Percentiles rank a stretch among this genome's conserved stretches.
Evolutionary conservation across 2,797 vertebrate species (phyloP).

Genomic region (Triplophysa yarkandensis): DNA sequence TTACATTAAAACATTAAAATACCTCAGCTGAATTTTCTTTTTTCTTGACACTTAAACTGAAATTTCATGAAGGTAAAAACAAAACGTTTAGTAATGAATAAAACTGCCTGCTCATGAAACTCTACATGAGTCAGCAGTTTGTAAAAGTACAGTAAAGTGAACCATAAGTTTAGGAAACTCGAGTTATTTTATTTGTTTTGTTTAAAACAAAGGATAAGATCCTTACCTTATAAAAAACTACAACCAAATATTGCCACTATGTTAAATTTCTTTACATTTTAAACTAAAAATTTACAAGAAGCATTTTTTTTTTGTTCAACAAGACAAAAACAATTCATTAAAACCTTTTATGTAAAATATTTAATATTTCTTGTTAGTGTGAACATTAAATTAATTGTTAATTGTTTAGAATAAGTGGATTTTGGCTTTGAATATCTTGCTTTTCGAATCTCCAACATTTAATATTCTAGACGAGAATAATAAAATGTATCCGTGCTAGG

Average conservation of each 20-base stretch:
- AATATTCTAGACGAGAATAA: neutral
- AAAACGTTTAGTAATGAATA: neutral
- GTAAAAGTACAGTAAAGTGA: neutral
- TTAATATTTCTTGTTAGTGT: neutral
- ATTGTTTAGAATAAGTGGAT: neutral
- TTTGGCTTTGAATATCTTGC: neutral
- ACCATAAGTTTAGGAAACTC: neutral
- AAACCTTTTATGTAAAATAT: neutral
- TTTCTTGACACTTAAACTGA: neutral
- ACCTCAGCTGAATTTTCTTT: conserved; percentile 51
- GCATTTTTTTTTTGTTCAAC: no score
- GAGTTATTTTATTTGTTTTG: no score
- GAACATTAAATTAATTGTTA: neutral
- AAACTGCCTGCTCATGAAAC: conserved; percentile 1
- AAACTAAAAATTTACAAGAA: no score
- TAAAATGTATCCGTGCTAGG: neutral
- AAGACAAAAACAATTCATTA: no score
- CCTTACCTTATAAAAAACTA: no score
- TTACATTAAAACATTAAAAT: conserved; percentile 57
- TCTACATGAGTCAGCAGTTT: conserved; percentile 27
- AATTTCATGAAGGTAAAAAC: neutral
- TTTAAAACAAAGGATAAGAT: no score
- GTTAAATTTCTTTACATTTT: no score
- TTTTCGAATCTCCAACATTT: neutral
- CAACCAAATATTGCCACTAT: no score